phyloP scores from a whole-genome alignment of 2,888 invertebrate genomes.

The Cylloceria caligata region DNA sequence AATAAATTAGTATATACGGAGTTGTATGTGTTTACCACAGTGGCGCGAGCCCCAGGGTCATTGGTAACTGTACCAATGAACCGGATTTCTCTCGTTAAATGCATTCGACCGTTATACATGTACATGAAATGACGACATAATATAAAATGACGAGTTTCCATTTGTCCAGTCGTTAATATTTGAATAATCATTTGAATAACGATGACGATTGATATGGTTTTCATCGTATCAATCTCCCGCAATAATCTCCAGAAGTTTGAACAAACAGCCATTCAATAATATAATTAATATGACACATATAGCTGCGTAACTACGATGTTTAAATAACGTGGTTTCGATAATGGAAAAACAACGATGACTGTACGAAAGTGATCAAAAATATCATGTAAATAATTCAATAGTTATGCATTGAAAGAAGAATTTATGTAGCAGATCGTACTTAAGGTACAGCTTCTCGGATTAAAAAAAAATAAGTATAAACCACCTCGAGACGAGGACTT shows the following conservation, averaged over 20 bases:
- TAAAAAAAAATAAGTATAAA: conserved; percentile 7
- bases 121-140: conserved; percentile 22
- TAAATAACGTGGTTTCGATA: not conserved
- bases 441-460: not conserved
- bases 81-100: conserved; percentile 42
- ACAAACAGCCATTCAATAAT: not conserved
- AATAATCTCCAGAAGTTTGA: not conserved
- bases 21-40: conserved; percentile 34
- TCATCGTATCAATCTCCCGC: not conserved
- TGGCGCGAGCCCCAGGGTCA: conserved; percentile 7
- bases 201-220: not conserved
- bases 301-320: not conserved
- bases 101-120: conserved; percentile 37
- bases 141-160: conserved; percentile 49
- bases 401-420: not conserved
- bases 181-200: not conserved
- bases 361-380: not conserved
- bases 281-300: too few relatives aligned
- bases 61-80: conserved; percentile 1
- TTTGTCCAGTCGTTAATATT: not conserved
- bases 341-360: not conserved
- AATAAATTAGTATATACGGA: conserved; percentile 32
- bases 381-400: not conserved
- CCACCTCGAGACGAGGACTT: not conserved
- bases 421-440: not conserved